A percentile compares a stretch with the other conserved stretches of the same genome.
These are phyloP conservation scores for Teleiodes luculella DNA, from an alignment of 2,888 invertebrate species.

Conservation along the genomic window DNA sequence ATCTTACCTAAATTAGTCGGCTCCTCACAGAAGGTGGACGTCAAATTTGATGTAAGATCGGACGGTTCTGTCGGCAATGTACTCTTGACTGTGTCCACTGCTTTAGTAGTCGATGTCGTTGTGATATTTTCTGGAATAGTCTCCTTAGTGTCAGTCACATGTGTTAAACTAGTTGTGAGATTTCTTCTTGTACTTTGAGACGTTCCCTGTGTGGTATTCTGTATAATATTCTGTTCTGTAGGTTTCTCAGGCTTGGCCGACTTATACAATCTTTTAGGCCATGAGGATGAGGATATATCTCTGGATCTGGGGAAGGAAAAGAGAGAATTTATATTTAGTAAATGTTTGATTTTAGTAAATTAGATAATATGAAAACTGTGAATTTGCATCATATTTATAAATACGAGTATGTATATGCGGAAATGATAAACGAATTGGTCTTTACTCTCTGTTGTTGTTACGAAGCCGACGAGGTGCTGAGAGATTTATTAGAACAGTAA, in stretches of 20 bases:
- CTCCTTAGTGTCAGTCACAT: neutral
- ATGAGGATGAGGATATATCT: conserved; percentile 40
- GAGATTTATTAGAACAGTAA: no score
- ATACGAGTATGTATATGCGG: no score
- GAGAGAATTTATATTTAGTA: neutral
- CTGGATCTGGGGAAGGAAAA: conserved; percentile 24
- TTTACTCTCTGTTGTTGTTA: no score
- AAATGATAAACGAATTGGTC: no score
- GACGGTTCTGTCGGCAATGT: conserved; percentile 48
- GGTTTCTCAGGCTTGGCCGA: no score
- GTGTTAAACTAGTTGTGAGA: neutral
- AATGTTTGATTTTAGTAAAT: no score
- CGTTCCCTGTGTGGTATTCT: no score
- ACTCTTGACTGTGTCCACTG: conserved; percentile 51
- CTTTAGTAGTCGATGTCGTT: conserved; percentile 46
- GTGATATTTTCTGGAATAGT: conserved; percentile 26
- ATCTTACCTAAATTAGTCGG: conserved; percentile 82
- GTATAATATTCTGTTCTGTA: no score
- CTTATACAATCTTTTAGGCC: conserved; percentile 44
- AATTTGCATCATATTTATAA: no score
- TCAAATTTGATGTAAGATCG: conserved; percentile 39
- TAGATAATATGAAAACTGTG: no score
- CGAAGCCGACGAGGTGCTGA: no score
- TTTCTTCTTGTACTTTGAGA: no score
- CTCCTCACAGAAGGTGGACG: conserved; percentile 76